Evolutionary conservation across 1,140 invertebrate species (phyloP).

Genomic region (Bombus breviceps): DNA sequence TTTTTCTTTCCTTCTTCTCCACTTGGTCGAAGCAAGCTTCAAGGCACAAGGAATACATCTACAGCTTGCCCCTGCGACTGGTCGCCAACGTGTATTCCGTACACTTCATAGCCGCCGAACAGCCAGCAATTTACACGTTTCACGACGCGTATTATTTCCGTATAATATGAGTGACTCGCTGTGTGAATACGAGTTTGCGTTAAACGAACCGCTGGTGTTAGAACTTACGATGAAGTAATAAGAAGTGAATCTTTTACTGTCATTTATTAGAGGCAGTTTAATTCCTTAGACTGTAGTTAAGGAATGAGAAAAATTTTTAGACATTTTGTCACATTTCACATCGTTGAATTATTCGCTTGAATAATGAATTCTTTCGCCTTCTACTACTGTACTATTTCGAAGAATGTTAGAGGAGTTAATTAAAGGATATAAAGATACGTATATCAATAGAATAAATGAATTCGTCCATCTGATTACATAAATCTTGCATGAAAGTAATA

Average conservation of each 20-base stretch:
- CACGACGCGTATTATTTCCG: conserved; percentile 50
- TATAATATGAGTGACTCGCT: conserved; percentile 24
- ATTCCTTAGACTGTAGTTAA: no score
- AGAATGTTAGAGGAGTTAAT: no score
- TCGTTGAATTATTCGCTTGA: no score
- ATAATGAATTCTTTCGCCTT: no score
- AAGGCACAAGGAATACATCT: conserved; percentile 47
- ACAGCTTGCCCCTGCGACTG: not conserved
- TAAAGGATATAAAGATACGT: no score
- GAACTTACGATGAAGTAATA: not conserved
- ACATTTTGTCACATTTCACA: no score
- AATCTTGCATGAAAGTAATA: no score
- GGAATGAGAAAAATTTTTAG: no score
- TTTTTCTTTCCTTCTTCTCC: not conserved
- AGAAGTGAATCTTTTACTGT: not conserved
- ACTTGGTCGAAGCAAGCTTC: not conserved
- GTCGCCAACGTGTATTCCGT: not conserved
- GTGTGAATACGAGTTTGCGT: not conserved
- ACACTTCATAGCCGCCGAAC: conserved; percentile 48
- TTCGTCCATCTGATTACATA: no score
- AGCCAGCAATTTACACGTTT: conserved; percentile 58
- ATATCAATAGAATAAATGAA: no score
- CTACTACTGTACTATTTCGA: no score
- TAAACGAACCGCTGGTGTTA: not conserved
- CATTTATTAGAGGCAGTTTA: not conserved